phyloP scores from a whole-genome alignment of 2,113 vertebrate species.

The Gobiocypris rarus region DNA sequence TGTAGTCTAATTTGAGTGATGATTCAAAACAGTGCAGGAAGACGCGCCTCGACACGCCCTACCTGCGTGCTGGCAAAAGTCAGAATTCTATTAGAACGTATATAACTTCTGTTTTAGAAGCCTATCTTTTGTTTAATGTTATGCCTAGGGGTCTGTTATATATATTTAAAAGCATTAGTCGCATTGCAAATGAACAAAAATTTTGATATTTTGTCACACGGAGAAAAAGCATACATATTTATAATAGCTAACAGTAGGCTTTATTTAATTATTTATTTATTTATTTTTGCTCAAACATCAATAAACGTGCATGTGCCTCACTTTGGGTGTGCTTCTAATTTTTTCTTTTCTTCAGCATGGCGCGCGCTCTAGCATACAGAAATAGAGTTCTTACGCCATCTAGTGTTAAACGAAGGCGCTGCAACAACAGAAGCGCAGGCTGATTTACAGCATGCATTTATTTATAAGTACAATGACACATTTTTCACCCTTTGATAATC shows the following conservation, averaged over 20 bases:
- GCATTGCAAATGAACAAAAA: no score
- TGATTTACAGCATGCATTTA: not conserved
- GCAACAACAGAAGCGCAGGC: not conserved
- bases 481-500: not conserved
- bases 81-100: no score
- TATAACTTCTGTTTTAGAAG: no score
- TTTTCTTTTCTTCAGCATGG: no score
- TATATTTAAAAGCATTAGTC: no score
- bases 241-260: no score
- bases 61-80: not conserved
- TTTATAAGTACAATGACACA: not conserved
- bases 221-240: no score
- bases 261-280: no score
- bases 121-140: no score
- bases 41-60: constrained; percentile 20
- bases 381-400: constrained; percentile 20
- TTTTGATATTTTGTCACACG: no score
- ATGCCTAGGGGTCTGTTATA: no score
- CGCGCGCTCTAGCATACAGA: not conserved
- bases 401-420: constrained; percentile 36
- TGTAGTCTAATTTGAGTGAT: not conserved
- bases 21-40: not conserved
- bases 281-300: not conserved
- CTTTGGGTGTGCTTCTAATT: not conserved
- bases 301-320: not conserved